Conservation (phyloP, 2,797 vertebrate species). For the Sternarchorhynchus goeldii region DNA sequence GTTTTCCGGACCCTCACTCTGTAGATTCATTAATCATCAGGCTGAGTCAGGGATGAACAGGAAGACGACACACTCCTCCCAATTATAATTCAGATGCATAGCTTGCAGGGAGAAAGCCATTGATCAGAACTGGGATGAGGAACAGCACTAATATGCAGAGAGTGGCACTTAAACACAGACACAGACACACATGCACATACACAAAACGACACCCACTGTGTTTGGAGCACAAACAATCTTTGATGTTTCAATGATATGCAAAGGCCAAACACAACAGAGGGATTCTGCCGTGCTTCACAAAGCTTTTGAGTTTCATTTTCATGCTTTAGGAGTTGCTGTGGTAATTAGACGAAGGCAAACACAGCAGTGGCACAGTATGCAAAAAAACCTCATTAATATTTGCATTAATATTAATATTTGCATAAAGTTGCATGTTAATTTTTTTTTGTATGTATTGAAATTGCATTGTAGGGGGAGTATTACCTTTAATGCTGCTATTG, state of each 20-base stretch:
- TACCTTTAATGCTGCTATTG: not conserved
- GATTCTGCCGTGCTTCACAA: slow-evolving; percentile 37
- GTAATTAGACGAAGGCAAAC: slow-evolving; percentile 46
- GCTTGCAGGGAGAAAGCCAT: slow-evolving; percentile 57
- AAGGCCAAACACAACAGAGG: slow-evolving; percentile 50
- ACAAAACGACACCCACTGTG: slow-evolving; percentile 14
- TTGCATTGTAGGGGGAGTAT: not conserved
- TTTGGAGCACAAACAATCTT: slow-evolving; percentile 55
- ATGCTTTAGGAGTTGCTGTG: slow-evolving; percentile 35
- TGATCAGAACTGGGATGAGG: slow-evolving; percentile 63
- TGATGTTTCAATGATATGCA: slow-evolving; percentile 62
- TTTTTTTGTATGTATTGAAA: slow-evolving; percentile 11
- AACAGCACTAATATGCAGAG: slow-evolving; percentile 46
- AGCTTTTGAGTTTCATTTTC: slow-evolving; percentile 41
- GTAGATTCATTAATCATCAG: slow-evolving; percentile 57
- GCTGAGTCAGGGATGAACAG: slow-evolving; percentile 49
- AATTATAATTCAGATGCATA: slow-evolving; percentile 64
- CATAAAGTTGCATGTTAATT: slow-evolving; percentile 43
- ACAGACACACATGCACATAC: not conserved
- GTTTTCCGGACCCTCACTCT: slow-evolving; percentile 43
- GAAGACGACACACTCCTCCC: slow-evolving; percentile 47
- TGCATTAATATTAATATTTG: slow-evolving; percentile 42
- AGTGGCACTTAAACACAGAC: slow-evolving; percentile 38
- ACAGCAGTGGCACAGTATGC: not conserved
- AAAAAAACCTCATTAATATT: slow-evolving; percentile 38